Evolutionary conservation across 2,888 invertebrate genomes (phyloP).

Genomic region (Seladonia tumulorum): DNA sequence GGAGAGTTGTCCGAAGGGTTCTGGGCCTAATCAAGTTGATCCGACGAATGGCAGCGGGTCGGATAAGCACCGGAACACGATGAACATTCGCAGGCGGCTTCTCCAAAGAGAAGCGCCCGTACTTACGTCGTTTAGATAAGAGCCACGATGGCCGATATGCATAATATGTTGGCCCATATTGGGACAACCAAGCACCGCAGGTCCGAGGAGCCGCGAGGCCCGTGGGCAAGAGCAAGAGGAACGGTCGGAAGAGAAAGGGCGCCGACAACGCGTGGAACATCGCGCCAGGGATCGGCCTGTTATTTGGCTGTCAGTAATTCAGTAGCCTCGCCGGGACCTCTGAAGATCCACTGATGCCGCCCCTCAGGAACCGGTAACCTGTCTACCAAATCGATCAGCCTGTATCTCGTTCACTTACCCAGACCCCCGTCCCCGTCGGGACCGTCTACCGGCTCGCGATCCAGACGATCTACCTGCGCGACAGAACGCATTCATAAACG

Average conservation of each 20-base stretch:
- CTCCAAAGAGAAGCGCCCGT: conserved; percentile 70
- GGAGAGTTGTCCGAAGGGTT: conserved; percentile 48
- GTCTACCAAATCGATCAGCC: conserved; percentile 73
- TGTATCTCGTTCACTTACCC: conserved; percentile 54
- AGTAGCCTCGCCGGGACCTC: conserved; percentile 73
- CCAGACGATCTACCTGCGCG: conserved; percentile 20
- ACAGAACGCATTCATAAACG: not conserved
- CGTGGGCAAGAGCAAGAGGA: conserved; percentile 51
- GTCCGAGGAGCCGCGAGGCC: conserved; percentile 55
- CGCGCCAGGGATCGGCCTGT: conserved; percentile 76
- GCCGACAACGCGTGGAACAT: conserved; percentile 73
- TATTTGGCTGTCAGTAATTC: conserved; percentile 80
- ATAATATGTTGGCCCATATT: conserved; percentile 77
- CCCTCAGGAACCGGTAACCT: conserved; percentile 70
- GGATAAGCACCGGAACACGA: conserved; percentile 62
- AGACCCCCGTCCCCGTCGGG: not conserved
- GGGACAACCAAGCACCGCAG: conserved; percentile 67
- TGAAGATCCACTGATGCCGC: conserved; percentile 70
- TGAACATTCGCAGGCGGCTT: conserved; percentile 74
- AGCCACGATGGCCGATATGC: conserved; percentile 74
- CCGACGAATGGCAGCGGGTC: conserved; percentile 61
- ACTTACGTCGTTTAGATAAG: conserved; percentile 77
- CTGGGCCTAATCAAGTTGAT: conserved; percentile 68
- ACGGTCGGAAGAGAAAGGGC: conserved; percentile 68
- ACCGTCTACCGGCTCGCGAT: not conserved